Base-by-base conservation (phyloP, 2,888 invertebrate species). In the Chrysodeixis includens region DNA sequence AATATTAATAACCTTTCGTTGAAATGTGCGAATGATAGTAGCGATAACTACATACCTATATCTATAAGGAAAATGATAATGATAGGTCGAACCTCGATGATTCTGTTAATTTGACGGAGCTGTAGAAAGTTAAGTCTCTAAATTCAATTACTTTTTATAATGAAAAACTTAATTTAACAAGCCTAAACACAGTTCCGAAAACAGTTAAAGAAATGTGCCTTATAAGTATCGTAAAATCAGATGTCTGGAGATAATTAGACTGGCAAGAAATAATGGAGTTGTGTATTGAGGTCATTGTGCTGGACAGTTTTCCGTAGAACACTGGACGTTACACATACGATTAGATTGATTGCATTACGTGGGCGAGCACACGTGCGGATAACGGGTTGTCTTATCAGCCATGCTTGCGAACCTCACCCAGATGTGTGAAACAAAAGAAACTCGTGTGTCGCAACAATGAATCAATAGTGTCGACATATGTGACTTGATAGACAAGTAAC, bases 321-420 rank as follows among this genome's bases (percentile, higher is more conserved):
- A 69, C 40, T 51, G 72, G 71, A 79, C 65, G 71, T 74, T 72
- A 65, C 70, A 78, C 73, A 76, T 62, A 75, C 76, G 83, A 85
- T 86, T 84, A 86, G 84, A 86, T 84, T 85, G 63, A 77, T 76
- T 69, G 67, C 66, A 68, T 80, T 85, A 80, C 79, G 90, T 88
- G 85, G 88, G 88, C 86, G 86, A 83, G 78, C 86, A 89, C 90
- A 90, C 91, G 91, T 92, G 92, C 87, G 90, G 87, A 86, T 91
- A 90, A 88, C 90, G 88, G 90, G 79, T 76, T 66, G 80, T 84
- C 82, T 91, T 92, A 92, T 91, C 92, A 82, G 71, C 77, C 72
- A 67, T 70, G 61, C 73, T 75, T 76, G 77, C 79, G 76, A 79
- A 76, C 81, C 74, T 77, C 73, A 71, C 78, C 71, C 65, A 79